Base-by-base conservation (phyloP, 2,888 invertebrate genomes). In the Pherbina coryleti region DNA sequence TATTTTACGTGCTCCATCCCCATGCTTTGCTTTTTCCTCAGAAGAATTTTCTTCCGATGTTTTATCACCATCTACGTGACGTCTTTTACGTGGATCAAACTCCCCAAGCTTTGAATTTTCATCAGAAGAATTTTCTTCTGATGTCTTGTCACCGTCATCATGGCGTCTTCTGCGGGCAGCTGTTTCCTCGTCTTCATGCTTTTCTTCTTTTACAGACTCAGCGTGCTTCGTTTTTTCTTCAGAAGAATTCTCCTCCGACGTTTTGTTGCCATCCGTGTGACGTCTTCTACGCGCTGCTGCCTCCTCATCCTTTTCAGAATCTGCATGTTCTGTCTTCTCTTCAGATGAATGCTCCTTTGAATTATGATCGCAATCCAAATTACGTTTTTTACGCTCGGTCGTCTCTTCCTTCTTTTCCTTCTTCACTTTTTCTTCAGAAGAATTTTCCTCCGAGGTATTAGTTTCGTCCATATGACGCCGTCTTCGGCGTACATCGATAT, bases 11-110 rank as follows among this genome's bases (percentile, higher is more conserved):
- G 31, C 11, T 19, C 62, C 64, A 25, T 11, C 57, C n/a, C 57
- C 37, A 4, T 28, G 3, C n/a, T 31, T 49, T 28, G 51, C 31
- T 9, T 75, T 72, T 53, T 82, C 82, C 19, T 83, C 82, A 2
- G 81, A 78, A 0, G 75, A 74, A 17, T 75, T 22, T 14, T 79
- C 79, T 19, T 75, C 72, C 5, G 79, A 77, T 11, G 77, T 53
- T 9, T 74, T 71, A 19, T 73, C 75, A 17, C 34, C 74, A 2
- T 37, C 55, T 28, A 44, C 49, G 5, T 53, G 71, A 5, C 67
- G 67, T n/a, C 62, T 49, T 17, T 75, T 66, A 22, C 44, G 57
- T 72, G 37, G 57, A 17, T 0, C 49, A 25, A 37, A 14, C 25
- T 69, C 51, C 5, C 28, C 28, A 7, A n/a, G 28, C 25, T 73